Evolutionary conservation across 2,797 vertebrate species (phyloP).

Genomic region (Syncerus caffer): DNA sequence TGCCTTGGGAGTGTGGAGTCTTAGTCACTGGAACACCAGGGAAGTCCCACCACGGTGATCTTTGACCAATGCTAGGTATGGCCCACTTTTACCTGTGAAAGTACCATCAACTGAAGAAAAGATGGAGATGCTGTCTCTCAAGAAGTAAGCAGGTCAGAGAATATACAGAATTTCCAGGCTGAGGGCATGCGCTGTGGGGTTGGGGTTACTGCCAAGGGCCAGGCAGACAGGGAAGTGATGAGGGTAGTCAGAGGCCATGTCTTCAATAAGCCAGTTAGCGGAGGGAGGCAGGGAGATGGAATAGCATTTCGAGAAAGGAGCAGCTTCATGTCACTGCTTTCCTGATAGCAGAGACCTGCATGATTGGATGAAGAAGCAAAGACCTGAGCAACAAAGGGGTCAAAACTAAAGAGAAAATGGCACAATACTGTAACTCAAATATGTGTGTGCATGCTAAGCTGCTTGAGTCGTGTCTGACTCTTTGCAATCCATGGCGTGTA

Average conservation of each 20-base stretch:
- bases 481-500: neutral
- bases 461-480: neutral
- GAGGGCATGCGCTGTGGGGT: neutral
- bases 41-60: neutral
- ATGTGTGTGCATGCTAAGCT: neutral
- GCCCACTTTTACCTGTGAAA: neutral
- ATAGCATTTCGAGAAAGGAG: neutral
- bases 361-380: neutral
- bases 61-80: neutral
- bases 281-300: neutral
- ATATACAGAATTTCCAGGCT: neutral
- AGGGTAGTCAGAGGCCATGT: neutral
- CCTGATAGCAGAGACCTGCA: rapidly evolving
- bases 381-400: neutral
- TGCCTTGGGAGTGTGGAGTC: neutral
- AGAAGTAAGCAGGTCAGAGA: neutral
- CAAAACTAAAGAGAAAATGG: neutral
- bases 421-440: neutral
- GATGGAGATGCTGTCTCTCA: neutral
- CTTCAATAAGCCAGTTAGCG: neutral
- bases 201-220: neutral
- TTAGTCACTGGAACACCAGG: neutral
- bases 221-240: neutral
- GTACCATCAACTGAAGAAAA: neutral
- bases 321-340: neutral